Evolutionary conservation across 1,140 invertebrate genomes (phyloP).

Genomic region (Palaemon carinicauda): DNA sequence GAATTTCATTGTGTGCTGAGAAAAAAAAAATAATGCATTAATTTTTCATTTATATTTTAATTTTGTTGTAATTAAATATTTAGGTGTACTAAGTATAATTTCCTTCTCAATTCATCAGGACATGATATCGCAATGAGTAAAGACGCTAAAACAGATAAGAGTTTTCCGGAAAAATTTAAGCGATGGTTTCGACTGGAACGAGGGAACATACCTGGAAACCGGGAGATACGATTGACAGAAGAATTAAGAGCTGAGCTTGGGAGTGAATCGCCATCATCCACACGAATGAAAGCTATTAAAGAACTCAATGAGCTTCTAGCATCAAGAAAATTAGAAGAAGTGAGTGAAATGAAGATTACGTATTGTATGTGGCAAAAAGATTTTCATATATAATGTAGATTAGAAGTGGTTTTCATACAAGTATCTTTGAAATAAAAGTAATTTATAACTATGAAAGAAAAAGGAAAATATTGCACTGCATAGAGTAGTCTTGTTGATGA

Average conservation of each 20-base stretch:
- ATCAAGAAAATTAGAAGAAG: constrained; percentile 26
- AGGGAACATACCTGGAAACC: constrained; percentile 24
- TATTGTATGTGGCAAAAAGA: not conserved
- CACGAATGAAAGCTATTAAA: constrained; percentile 29
- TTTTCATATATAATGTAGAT: not conserved
- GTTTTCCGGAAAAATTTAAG: constrained; percentile 40
- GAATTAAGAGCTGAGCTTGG: constrained; percentile 23
- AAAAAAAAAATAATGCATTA: too few relatives aligned
- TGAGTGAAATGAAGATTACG: not conserved
- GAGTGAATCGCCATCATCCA: not conserved
- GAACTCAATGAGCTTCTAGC: constrained; percentile 30
- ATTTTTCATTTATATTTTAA: too few relatives aligned
- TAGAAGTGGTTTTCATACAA: not conserved
- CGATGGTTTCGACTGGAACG: constrained; percentile 42
- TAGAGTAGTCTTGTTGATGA: too few relatives aligned
- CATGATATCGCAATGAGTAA: constrained; percentile 30
- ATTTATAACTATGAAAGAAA: too few relatives aligned
- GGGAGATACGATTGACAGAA: constrained; percentile 32
- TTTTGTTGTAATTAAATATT: too few relatives aligned
- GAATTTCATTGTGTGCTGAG: too few relatives aligned
- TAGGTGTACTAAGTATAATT: too few relatives aligned
- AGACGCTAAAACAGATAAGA: constrained; percentile 32
- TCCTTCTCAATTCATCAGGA: not conserved
- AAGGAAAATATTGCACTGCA: too few relatives aligned
- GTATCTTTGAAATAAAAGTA: too few relatives aligned